Percentiles rank a stretch among this genome's conserved stretches.
Evolutionary conservation across 2,113 vertebrate species (phyloP).

Genomic region (Tylochromis polylepis): DNA sequence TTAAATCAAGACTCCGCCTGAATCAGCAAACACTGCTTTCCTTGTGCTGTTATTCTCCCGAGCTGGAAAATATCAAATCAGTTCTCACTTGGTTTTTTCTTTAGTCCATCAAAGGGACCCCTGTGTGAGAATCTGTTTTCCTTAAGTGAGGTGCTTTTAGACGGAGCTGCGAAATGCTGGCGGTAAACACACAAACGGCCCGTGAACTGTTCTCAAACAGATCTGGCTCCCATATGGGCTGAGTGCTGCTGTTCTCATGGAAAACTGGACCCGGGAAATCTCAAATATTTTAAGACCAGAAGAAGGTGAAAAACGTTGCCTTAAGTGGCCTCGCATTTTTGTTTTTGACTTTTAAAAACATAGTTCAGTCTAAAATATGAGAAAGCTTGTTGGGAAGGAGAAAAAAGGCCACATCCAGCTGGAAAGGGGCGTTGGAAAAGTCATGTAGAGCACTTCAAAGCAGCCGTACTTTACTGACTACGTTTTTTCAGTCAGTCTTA

Average conservation of each 20-base stretch:
- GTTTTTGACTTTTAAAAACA: not conserved
- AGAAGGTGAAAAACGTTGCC: not conserved
- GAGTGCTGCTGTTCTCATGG: slow-evolving; percentile 5
- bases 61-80: not conserved
- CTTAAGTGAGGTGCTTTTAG: not conserved
- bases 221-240: slow-evolving; percentile 32
- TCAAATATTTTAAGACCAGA: not conserved
- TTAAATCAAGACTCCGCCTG: not conserved
- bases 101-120: not conserved
- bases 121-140: not conserved
- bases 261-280: slow-evolving; percentile 9
- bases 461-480: not conserved
- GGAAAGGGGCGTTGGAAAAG: not conserved
- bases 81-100: not conserved
- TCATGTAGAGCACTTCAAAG: not conserved
- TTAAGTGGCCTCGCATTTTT: not conserved
- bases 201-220: not conserved
- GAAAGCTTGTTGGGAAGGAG: not conserved
- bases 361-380: not conserved
- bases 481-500: not conserved
- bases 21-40: not conserved
- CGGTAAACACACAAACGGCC: slow-evolving; percentile 28
- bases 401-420: not conserved
- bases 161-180: slow-evolving; percentile 3
- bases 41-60: not conserved